Base-by-base conservation (phyloP, 92 coral and sea anemone species). In the Micromussa lordhowensis region DNA sequence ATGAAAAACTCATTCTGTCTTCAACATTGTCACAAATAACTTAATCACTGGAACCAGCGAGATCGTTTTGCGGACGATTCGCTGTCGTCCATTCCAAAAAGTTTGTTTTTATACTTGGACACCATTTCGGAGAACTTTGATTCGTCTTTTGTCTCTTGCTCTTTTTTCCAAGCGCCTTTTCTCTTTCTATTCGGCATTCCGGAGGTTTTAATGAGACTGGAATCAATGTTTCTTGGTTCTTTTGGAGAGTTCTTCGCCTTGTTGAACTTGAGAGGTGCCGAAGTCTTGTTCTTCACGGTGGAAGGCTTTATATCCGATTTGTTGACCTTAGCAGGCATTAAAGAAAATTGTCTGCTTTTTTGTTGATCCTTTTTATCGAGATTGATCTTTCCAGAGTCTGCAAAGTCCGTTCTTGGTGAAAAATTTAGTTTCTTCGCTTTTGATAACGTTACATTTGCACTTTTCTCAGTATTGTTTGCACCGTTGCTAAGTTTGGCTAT, bases 31-130 rank as follows among this genome's bases (percentile, higher is more conserved):
- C 3, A 12, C 31, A 15, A 31, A 31, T 34, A 34, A 19, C 48
- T 71, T 15, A 38, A 77, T 58, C 40, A 80, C 72, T 80, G 61
- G 12, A 87, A 87, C 90, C 90, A 87, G 8, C 90, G 90, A 5
- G 90, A 32, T 28, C 90, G 90, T 71, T 87, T 87, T 13, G 69
- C 68, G 7, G 58, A 36, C 28, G 79, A 36, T 49, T 51, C 85
- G 58, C 75, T 44, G 3, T 85, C 82, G 8, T 59, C 34, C 57
- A 49, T 49, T 31, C 98, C 98, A 86, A 97, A 97, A 75, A 95
- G 79, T 84, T 96, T 97, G 34, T 77, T 91, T 90, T 95, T 97
- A 83, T 97, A 97, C 64, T 96, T 97, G 76, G 92, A 90, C 54
- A 97, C 99, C 87, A 97, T 94, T 19, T 91, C 84, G 22, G 86